Base-by-base conservation (phyloP, 2,888 invertebrate genomes). In the Timandra comae region DNA sequence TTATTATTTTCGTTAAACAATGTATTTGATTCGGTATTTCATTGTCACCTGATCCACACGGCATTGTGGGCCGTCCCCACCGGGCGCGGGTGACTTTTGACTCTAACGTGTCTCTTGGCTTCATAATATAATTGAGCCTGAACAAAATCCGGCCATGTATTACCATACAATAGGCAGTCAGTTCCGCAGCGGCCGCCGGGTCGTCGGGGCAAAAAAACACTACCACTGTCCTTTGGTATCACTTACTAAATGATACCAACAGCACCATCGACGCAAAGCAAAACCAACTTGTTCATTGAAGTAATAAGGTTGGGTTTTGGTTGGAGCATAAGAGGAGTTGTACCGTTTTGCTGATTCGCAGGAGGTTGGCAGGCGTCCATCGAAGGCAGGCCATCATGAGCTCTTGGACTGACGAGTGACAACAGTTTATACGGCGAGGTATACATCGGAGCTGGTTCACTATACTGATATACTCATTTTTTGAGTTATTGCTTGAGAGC, bases 61-160 rank as follows among this genome's bases (percentile, higher is more conserved):
- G 4, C 16, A 16, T 16, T 16, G 16, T 16, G 16, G 16, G 1
- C 6, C 16, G 16, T 16, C 16, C 16, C 16, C 16, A 16, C 16
- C n/a, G n/a, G n/a, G n/a, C n/a, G 58, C 68, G 66, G 73, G 71
- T 82, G 82, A 82, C 84, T 81, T 82, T 84, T 85, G 82, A 81
- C 82, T 84, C 70, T 71, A 73, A 4, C 63, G 66, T 75, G 69
- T 71, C 75, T 68, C 74, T 75, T 73, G 78, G 80, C 82, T 80
- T 80, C 82, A 80, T 84, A 82, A 82, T 84, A 79, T 85, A 85
- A 84, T 85, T 85, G 84, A 74, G 81, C 77, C 63, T 78, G 73
- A 80, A 84, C 81, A 67, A 81, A 85, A 84, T 84, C 82, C 85
- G 80, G 79, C 65, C 76, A 64, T 61, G 70, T 68, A 85, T 85